Percentiles rank a stretch among this genome's conserved stretches.
phyloP scores from a whole-genome alignment of 2,113 vertebrate species.

The Oryzias curvinotus region DNA sequence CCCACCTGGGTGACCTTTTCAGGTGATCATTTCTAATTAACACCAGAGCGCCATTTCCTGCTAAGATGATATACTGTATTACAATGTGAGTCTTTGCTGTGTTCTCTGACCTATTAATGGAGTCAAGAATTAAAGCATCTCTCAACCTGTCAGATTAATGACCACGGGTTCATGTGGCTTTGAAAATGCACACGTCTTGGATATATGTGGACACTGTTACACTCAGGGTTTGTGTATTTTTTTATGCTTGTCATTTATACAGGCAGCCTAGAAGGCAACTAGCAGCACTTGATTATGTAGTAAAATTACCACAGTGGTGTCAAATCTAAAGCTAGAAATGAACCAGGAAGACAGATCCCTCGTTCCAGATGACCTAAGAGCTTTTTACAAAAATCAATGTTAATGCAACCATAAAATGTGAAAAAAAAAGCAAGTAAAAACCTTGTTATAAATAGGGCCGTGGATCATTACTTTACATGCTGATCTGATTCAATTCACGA shows the following conservation, averaged over 20 bases:
- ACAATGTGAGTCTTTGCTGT: conserved; percentile 18
- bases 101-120: conserved; percentile 50
- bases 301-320: no score
- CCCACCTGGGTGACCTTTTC: conserved; percentile 45
- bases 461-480: no score
- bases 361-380: conserved; percentile 12
- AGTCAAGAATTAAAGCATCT: conserved; percentile 48
- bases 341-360: conserved; percentile 17
- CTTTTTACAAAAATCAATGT: no score
- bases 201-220: conserved; percentile 4
- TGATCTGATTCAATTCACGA: no score
- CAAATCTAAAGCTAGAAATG: no score
- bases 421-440: no score
- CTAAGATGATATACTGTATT: conserved; percentile 30
- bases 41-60: conserved; percentile 11
- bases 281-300: no score
- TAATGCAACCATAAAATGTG: no score
- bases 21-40: conserved; percentile 51
- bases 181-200: conserved; percentile 15
- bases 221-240: conserved; percentile 5
- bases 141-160: conserved; percentile 39
- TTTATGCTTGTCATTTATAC: neutral
- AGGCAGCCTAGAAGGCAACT: neutral
- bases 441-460: no score
- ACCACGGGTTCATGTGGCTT: conserved; percentile 20